Percentiles rank a stretch among this genome's conserved stretches.
These are phyloP conservation scores for Arge pagana DNA, from an alignment of 2,888 invertebrate species.

Conservation along the genomic window DNA sequence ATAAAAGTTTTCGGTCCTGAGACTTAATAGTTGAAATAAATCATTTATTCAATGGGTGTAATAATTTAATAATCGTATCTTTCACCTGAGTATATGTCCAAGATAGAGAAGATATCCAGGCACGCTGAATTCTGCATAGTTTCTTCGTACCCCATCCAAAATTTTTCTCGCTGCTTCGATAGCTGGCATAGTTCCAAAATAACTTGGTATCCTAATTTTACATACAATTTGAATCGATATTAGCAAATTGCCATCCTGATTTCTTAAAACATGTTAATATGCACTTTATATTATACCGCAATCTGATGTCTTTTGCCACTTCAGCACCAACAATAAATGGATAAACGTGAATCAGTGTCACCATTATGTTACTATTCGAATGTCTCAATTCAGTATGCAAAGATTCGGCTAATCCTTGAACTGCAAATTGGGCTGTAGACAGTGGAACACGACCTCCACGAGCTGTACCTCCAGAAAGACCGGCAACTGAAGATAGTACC, in stretches of 20 bases:
- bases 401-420: slow-evolving; percentile 69
- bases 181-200: slow-evolving; percentile 68
- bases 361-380: slow-evolving; percentile 63
- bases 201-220: slow-evolving; percentile 65
- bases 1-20: too few relatives aligned
- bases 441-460: slow-evolving; percentile 62
- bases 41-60: too few relatives aligned
- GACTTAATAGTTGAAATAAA: too few relatives aligned
- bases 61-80: too few relatives aligned
- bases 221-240: neutral
- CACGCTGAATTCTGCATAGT: slow-evolving; percentile 68
- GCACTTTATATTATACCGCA: slow-evolving; percentile 56
- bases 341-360: slow-evolving; percentile 67
- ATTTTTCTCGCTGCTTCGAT: slow-evolving; percentile 64
- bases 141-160: slow-evolving; percentile 66
- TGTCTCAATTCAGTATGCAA: slow-evolving; percentile 66
- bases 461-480: slow-evolving; percentile 64
- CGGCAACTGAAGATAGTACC: slow-evolving; percentile 67
- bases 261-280: slow-evolving; percentile 12
- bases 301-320: slow-evolving; percentile 62
- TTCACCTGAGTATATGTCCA: slow-evolving; percentile 62
- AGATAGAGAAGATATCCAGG: slow-evolving; percentile 66
- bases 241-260: neutral
- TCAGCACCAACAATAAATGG: slow-evolving; percentile 66
- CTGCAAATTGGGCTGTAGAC: slow-evolving; percentile 70